These are phyloP conservation scores for Drosophila equinoxialis DNA, from an alignment of 1,140 invertebrate species.

Conservation along the genomic window DNA sequence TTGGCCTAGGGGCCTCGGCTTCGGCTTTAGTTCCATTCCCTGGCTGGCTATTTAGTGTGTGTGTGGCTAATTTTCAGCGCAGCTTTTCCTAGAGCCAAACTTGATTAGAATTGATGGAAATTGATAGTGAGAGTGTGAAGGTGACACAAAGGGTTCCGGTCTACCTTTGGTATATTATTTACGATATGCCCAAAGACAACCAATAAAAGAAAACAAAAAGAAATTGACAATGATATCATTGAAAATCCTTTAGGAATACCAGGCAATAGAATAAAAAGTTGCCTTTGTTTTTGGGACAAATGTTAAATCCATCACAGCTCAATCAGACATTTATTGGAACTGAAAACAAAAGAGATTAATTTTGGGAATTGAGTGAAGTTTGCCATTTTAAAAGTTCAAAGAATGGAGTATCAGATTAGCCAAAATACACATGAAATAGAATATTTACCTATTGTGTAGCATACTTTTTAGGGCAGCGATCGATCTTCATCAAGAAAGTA, in stretches of 20 bases:
- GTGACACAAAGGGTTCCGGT: conserved; percentile 13
- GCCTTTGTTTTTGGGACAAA: background rate
- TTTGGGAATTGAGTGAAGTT: no score
- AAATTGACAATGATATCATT: background rate
- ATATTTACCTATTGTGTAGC: background rate
- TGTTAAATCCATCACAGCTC: background rate
- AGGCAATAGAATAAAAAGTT: background rate
- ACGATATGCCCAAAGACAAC: conserved; percentile 9
- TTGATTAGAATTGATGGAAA: conserved; percentile 80
- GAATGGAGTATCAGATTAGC: no score
- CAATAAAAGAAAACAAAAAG: conserved; percentile 2
- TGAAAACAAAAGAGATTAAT: no score
- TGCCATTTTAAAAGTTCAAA: no score
- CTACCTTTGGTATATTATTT: conserved; percentile 63
- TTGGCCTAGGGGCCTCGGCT: conserved; percentile 26
- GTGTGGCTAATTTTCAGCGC: conserved; percentile 69
- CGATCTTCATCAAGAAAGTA: no score
- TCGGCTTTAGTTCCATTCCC: conserved; percentile 38
- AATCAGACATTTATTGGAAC: background rate
- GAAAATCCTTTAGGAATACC: background rate
- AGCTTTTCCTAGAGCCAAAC: conserved; percentile 57
- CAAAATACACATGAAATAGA: no score
- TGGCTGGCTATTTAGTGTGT: conserved; percentile 47
- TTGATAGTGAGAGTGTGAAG: conserved; percentile 54
- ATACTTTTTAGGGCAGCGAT: background rate